Conservation (phyloP, 2,797 vertebrate genomes). For the Prunella strophiata region DNA sequence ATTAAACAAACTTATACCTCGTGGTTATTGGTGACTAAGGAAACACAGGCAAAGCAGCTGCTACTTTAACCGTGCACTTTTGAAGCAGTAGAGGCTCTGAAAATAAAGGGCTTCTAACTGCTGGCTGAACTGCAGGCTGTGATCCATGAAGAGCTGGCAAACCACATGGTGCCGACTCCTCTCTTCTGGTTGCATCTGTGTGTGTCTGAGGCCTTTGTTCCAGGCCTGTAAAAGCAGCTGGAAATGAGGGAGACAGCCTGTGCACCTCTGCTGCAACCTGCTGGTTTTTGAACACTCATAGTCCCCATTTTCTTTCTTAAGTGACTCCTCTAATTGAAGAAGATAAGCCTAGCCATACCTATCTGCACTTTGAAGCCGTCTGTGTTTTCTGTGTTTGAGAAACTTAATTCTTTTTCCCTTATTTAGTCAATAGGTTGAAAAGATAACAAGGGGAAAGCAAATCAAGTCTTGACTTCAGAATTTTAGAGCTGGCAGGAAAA, state of each 20-base stretch:
- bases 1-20: not conserved
- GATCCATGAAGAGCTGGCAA: constrained; percentile 54
- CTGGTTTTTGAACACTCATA: not conserved
- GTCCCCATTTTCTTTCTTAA: not conserved
- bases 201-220: constrained; percentile 55
- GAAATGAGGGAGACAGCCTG: not conserved
- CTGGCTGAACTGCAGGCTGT: not conserved
- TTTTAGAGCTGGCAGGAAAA: not conserved
- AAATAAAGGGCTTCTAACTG: not conserved
- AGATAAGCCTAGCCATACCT: too few relatives aligned
- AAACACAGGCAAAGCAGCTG: not conserved
- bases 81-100: not conserved
- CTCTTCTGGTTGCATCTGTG: constrained; percentile 16
- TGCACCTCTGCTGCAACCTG: constrained; percentile 4
- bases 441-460: not conserved
- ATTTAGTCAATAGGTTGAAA: not conserved
- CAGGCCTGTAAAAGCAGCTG: constrained; percentile 51
- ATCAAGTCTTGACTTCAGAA: not conserved
- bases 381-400: not conserved
- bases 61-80: not conserved
- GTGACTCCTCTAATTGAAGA: not conserved
- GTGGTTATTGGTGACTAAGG: not conserved
- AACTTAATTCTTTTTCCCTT: not conserved
- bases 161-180: constrained; percentile 37
- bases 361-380: not conserved